phyloP scores from a whole-genome alignment of 2,113 vertebrate species.

The Melanostigma gelatinosum region DNA sequence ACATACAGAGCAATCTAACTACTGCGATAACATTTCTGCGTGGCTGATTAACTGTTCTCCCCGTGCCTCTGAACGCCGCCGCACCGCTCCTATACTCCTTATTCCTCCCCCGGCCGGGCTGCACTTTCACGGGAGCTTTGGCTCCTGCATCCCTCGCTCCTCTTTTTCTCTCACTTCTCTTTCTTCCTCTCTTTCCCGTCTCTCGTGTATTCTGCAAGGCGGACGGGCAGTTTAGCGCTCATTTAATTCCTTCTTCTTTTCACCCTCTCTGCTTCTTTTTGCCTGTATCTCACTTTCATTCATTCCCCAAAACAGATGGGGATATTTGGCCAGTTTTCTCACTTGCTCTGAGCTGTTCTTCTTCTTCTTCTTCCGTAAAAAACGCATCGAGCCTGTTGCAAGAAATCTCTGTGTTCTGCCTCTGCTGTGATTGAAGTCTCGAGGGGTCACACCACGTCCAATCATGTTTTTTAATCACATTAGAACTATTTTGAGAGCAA shows the following conservation, averaged over 20 bases:
- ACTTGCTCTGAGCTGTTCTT: constrained; percentile 1
- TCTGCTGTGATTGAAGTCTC: neutral
- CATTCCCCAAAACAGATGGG: constrained; percentile 26
- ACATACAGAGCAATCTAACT: constrained; percentile 76
- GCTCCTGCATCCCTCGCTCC: constrained; percentile 42
- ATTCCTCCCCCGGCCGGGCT: constrained; percentile 61
- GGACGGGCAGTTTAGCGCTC: constrained; percentile 52
- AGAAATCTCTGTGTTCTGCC: neutral
- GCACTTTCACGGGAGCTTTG: constrained; percentile 66
- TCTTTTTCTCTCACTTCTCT: constrained; percentile 24
- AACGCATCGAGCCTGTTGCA: neutral
- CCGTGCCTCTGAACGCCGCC: constrained; percentile 54
- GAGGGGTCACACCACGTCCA: neutral
- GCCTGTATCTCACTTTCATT: neutral
- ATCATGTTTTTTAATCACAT: neutral
- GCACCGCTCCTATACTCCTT: constrained; percentile 71
- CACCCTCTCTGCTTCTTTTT: constrained; percentile 12
- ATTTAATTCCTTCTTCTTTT: constrained; percentile 35
- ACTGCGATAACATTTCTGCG: constrained; percentile 78
- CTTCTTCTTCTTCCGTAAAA: neutral
- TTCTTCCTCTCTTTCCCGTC: constrained; percentile 3
- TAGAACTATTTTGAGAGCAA: neutral
- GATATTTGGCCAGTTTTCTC: constrained; percentile 20
- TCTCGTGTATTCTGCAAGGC: constrained; percentile 54
- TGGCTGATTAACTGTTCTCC: constrained; percentile 75